Base-by-base conservation (phyloP, 30 jellyfish, hydroid and myxozoan species). In the Haliclystus octoradiatus region DNA sequence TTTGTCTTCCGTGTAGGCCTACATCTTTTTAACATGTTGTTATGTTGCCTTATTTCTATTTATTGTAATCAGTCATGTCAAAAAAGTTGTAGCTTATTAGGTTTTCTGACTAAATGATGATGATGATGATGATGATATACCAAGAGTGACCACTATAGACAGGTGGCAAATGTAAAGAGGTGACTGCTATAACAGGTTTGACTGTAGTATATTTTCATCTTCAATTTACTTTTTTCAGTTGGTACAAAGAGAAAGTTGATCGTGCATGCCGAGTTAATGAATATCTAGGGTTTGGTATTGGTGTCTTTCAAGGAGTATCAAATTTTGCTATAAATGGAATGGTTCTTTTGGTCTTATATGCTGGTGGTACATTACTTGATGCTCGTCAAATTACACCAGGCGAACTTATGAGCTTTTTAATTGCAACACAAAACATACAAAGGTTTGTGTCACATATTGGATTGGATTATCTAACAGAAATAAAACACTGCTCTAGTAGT, bases 401-500 rank as follows among this genome's bases (percentile, higher is more conserved):
- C 2, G 93, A 89, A 40, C 53, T 89, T 68, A 89, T 89, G 98
- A 81, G 95, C 82, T 89, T 83, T 63, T 67, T 89, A 52, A 74
- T 89, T 80, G 98, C 98, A 35, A 89, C 98, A 0, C 98, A 89
- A 69, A 81, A 94, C 13, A 85, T 87, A 15, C 96, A 78, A 75
- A 87, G 85, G 94, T 87, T 52, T 13, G 70, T 51, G 31, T n/a
- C 25, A n/a, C n/a, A n/a, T n/a, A n/a, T n/a, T n/a, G n/a, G n/a
- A n/a, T n/a, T n/a, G n/a, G n/a, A n/a, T n/a, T n/a, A n/a, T n/a
- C n/a, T n/a, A n/a, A n/a, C n/a, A n/a, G n/a, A n/a, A n/a, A n/a
- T n/a, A n/a, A n/a, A n/a, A n/a, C n/a, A n/a, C n/a, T n/a, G n/a
- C n/a, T n/a, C n/a, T n/a, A n/a, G n/a, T n/a, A n/a, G n/a, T n/a